Base-by-base conservation (phyloP, 92 coral and sea anemone species). In the Virgularia gustaviana region DNA sequence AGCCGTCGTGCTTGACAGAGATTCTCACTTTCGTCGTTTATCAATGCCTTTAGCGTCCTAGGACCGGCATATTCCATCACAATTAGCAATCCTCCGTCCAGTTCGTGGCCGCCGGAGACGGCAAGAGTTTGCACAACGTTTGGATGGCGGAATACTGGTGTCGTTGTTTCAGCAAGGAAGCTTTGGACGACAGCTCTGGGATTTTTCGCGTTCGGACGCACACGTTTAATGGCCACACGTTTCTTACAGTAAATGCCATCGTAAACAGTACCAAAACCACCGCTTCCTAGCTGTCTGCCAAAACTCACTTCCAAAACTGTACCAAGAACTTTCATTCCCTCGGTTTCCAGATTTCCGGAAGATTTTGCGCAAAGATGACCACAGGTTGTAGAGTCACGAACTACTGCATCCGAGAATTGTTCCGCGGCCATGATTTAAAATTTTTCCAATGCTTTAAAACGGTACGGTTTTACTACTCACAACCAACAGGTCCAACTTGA, bases 41-140 rank as follows among this genome's bases (percentile, higher is more conserved):
- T 78, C 23, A 88, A 56, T 58, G 87, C 65, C 52, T 88, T 87
- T 62, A 88, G 66, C 72, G 83, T 88, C 62, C 86, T 65, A 33
- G 74, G 73, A 11, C 95, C 95, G 16, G 95, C 95, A 75, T 81
- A 88, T 57, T 86, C 87, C 95, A 88, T 88, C 15, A 88, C 52
- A 18, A 88, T 76, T 63, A 81, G 71, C 5, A 85, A 83, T n/a
- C n/a, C n/a, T 44, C 85, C 87, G 49, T 49, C 33, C 32, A 72
- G 23, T 60, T 53, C 72, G 73, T 88, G 87, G 42, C 72, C 79
- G 68, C 85, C 95, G 13, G 85, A 53, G 24, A 88, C 81, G 27
- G 95, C 95, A 27, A 88, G 77, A 15, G 90, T 85, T 30, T 82
- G 84, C n/a, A 88, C 90, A 43, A 88, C 55, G 77, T 88, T 88